These are phyloP conservation scores for Dryomyza anilis DNA, from an alignment of 2,888 invertebrate genomes.

Conservation along the genomic window DNA sequence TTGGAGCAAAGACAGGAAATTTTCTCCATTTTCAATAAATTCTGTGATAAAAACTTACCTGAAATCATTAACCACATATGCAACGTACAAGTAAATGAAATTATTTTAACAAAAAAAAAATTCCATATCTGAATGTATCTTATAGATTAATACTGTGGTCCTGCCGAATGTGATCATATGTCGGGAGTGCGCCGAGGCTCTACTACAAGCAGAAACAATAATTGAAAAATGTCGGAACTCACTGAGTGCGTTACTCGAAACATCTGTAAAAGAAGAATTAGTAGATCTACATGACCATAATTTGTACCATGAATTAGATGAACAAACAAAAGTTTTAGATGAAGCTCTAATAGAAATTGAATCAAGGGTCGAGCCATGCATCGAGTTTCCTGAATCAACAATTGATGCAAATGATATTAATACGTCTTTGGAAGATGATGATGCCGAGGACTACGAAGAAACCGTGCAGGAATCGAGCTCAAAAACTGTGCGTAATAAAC, in stretches of 20 bases:
- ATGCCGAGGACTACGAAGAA: background rate
- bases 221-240: constrained; percentile 16
- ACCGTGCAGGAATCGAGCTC: background rate
- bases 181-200: constrained; percentile 8
- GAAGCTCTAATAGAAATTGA: constrained; percentile 11
- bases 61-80: constrained; percentile 17
- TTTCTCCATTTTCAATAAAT: background rate
- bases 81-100: constrained; percentile 11
- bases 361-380: background rate
- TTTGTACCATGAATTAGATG: background rate
- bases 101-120: background rate
- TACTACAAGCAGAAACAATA: constrained; percentile 23
- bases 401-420: background rate
- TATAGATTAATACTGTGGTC: background rate
- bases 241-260: background rate
- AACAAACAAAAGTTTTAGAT: background rate
- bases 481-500: background rate
- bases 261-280: background rate
- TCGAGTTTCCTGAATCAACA: background rate
- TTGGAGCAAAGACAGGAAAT: background rate
- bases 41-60: constrained; percentile 4
- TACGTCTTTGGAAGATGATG: background rate
- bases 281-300: background rate
- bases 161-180: constrained; percentile 16
- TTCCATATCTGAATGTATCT: background rate